A percentile compares a stretch with the other conserved stretches of the same genome.
phyloP scores from a whole-genome alignment of 2,113 vertebrate genomes.

The Otus sunia region DNA sequence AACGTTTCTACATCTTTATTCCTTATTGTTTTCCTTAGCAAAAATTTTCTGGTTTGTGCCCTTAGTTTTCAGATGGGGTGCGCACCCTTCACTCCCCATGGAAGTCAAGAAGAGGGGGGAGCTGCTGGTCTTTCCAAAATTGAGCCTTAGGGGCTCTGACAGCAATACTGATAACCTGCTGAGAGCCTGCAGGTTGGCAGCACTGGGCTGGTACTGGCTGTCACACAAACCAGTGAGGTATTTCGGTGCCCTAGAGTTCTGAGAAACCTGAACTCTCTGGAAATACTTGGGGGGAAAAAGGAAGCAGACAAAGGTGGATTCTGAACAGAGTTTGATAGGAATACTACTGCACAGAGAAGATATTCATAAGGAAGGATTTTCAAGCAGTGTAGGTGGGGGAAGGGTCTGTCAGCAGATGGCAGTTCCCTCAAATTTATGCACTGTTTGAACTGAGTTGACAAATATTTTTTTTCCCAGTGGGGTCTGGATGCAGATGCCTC shows the following conservation, averaged over 20 bases:
- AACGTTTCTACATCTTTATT: neutral
- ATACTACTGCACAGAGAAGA: neutral
- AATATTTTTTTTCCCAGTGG: neutral
- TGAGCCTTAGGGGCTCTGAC: neutral
- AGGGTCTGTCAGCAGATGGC: conserved; percentile 11
- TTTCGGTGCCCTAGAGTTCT: neutral
- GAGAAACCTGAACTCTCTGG: neutral
- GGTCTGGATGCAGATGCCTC: neutral
- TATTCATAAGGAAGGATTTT: neutral
- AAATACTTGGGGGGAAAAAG: neutral
- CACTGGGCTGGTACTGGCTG: neutral
- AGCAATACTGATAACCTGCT: neutral
- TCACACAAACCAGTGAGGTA: neutral
- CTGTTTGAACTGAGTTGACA: conserved; percentile 14
- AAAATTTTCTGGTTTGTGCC: neutral
- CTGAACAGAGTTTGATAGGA: neutral
- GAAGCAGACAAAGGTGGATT: neutral
- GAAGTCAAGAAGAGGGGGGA: neutral
- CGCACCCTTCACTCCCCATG: neutral
- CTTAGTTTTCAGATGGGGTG: neutral
- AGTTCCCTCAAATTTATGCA: conserved; percentile 1
- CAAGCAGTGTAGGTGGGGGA: neutral
- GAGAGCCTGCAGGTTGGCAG: neutral
- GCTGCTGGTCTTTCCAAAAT: neutral
- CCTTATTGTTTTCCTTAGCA: neutral